Conservation (phyloP, 2,113 vertebrate species). For the Caranx melampygus region DNA sequence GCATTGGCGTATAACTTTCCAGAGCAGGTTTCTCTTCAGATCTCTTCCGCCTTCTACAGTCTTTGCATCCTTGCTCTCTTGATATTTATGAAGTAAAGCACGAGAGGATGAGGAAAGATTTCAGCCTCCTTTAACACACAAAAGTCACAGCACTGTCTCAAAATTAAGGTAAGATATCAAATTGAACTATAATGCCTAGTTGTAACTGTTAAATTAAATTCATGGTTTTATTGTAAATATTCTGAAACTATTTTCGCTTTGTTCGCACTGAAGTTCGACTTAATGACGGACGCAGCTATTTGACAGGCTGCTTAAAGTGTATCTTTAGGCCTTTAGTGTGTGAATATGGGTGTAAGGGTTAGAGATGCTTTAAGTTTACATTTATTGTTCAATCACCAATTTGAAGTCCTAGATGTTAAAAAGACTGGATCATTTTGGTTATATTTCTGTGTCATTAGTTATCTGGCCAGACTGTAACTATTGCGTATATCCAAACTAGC, state of each 20-base stretch:
- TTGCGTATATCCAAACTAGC: neutral
- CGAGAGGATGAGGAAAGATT: conserved; percentile 26
- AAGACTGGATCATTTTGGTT: neutral
- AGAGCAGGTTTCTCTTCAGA: conserved; percentile 40
- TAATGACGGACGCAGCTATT: neutral
- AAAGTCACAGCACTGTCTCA: neutral
- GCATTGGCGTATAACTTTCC: conserved; percentile 51
- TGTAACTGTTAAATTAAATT: neutral
- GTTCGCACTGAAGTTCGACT: neutral
- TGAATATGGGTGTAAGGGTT: neutral
- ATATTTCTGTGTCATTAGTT: neutral
- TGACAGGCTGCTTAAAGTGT: too few relatives aligned
- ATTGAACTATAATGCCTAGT: neutral
- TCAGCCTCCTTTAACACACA: neutral
- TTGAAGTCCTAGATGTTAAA: neutral
- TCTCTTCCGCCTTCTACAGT: conserved; percentile 53
- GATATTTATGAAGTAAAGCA: conserved; percentile 26
- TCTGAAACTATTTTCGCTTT: neutral
- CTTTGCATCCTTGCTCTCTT: conserved; percentile 34
- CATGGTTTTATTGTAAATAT: neutral
- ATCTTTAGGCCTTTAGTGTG: neutral
- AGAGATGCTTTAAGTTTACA: neutral
- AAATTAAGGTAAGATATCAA: conserved; percentile 56
- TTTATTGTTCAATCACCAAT: neutral
- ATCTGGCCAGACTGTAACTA: neutral